Conservation (phyloP, 1,140 invertebrate genomes). For the Eciton burchellii region DNA sequence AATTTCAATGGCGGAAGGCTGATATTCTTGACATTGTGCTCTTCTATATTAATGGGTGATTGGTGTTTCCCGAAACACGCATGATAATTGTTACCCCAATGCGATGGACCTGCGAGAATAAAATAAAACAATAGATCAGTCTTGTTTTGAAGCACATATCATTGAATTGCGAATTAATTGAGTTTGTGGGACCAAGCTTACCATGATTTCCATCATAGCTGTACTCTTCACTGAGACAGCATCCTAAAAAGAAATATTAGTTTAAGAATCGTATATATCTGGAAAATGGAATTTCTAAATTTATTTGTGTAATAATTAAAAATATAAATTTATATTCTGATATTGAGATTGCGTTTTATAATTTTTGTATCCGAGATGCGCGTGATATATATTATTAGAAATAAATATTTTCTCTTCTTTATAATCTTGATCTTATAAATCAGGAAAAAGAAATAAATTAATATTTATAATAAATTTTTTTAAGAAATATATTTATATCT, state of each 20-base stretch:
- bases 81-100: constrained; percentile 89
- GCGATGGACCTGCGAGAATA: constrained; percentile 87
- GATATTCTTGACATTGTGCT: constrained; percentile 87
- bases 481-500: background rate
- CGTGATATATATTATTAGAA: too few species aligned
- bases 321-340: too few species aligned
- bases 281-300: too few species aligned
- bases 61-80: constrained; percentile 92
- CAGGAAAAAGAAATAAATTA: background rate
- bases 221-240: constrained; percentile 39
- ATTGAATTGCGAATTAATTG: background rate
- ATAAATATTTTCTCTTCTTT: background rate
- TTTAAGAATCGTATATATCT: background rate
- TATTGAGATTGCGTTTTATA: too few species aligned
- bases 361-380: too few species aligned
- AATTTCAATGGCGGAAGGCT: constrained; percentile 87
- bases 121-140: background rate
- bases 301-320: too few species aligned
- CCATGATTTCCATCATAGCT: constrained; percentile 64
- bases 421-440: background rate
- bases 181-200: constrained; percentile 27
- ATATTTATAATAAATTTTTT: constrained; percentile 1
- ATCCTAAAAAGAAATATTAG: constrained; percentile 51
- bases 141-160: background rate
- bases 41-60: constrained; percentile 93